A percentile compares a stretch with the other conserved stretches of the same genome.
phyloP scores from a whole-genome alignment of 2,797 vertebrate species.

The Emydoidea blandingii region DNA sequence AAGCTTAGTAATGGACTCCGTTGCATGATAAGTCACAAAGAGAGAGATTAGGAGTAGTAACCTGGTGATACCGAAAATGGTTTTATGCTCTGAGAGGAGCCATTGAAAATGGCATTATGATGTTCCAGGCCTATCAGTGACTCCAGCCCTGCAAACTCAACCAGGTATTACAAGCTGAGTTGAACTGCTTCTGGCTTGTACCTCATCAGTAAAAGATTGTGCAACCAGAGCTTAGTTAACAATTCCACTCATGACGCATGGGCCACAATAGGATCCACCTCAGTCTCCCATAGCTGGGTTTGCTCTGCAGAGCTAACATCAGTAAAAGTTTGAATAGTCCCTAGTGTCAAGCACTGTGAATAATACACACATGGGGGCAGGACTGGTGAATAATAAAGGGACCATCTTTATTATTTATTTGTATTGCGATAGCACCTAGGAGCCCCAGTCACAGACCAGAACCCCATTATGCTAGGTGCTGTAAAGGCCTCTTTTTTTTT shows the following conservation, averaged over 20 bases:
- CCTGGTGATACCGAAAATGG: not conserved
- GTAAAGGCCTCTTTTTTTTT: not conserved
- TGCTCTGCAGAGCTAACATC: slow-evolving; percentile 24
- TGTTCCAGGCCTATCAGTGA: not conserved
- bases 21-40: not conserved
- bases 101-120: not conserved
- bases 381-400: not conserved
- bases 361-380: not conserved
- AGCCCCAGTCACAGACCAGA: not conserved
- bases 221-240: slow-evolving; percentile 57
- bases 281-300: slow-evolving; percentile 26
- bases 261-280: slow-evolving; percentile 44
- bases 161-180: not conserved
- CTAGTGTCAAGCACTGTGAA: slow-evolving; percentile 12
- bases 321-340: not conserved
- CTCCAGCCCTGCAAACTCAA: not conserved
- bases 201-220: slow-evolving; percentile 14
- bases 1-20: not conserved
- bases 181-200: slow-evolving; percentile 8
- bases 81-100: not conserved
- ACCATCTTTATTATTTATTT: not conserved
- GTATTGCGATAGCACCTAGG: too few relatives aligned
- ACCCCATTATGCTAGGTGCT: not conserved
- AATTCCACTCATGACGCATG: slow-evolving; percentile 18
- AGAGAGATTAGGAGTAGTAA: not conserved